Conservation (phyloP, 2,797 vertebrate species). For the Myiotriccus ornatus region DNA sequence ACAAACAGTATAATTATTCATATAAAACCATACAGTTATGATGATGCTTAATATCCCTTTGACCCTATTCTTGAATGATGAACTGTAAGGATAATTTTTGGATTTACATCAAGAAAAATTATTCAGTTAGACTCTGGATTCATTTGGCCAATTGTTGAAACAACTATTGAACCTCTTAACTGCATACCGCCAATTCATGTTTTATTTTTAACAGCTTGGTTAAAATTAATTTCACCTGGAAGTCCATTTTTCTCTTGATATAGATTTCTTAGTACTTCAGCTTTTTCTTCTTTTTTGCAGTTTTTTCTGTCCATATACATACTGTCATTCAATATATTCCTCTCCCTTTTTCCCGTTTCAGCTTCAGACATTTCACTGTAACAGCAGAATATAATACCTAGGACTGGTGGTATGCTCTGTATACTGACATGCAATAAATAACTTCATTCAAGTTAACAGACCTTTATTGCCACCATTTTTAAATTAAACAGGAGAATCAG, state of each 20-base stretch:
- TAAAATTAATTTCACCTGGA: background rate
- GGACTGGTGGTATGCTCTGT: background rate
- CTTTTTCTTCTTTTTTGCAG: background rate
- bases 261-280: background rate
- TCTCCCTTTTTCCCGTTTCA: background rate
- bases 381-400: background rate
- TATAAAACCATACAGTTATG: background rate
- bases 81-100: background rate
- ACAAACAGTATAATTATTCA: background rate
- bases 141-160: background rate
- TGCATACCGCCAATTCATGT: background rate
- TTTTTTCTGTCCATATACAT: background rate
- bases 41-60: background rate
- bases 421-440: background rate
- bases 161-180: background rate
- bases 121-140: background rate
- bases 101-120: background rate
- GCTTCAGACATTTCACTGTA: background rate
- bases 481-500: background rate
- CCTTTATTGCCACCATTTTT: background rate
- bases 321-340: background rate
- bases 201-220: background rate
- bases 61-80: background rate
- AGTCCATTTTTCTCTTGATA: background rate
- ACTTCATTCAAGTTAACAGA: background rate